Percentiles rank a stretch among this genome's conserved stretches.
phyloP scores from a whole-genome alignment of 2,797 vertebrate genomes.

The Cirrhinus molitorella region DNA sequence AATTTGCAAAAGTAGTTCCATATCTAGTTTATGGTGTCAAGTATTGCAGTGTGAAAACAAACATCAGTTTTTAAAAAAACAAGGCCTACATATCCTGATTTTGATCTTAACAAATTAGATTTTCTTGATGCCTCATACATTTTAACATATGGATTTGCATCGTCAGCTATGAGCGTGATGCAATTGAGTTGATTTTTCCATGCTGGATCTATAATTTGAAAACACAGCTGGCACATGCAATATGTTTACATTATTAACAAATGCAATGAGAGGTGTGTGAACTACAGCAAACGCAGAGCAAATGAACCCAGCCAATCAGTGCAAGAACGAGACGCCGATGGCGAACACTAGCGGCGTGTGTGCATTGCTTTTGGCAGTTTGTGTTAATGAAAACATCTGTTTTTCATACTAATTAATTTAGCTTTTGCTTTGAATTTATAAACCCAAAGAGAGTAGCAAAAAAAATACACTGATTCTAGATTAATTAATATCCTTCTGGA shows the following conservation, averaged over 20 bases:
- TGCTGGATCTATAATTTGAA: background rate
- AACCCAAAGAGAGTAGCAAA: constrained; percentile 11
- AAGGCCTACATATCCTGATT: background rate
- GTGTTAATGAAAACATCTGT: constrained; percentile 48
- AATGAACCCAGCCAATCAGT: constrained; percentile 23
- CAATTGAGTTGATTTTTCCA: background rate
- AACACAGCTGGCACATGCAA: background rate
- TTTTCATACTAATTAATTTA: constrained; percentile 68
- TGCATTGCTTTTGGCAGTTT: constrained; percentile 47
- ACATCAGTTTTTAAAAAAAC: background rate
- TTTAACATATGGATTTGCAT: background rate
- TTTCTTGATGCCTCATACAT: background rate
- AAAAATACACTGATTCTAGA: background rate
- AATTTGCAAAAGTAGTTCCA: background rate
- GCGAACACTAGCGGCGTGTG: constrained; percentile 36
- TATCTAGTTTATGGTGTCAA: background rate
- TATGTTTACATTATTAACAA: constrained; percentile 18
- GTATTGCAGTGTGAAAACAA: background rate
- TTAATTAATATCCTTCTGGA: background rate
- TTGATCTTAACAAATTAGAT: background rate
- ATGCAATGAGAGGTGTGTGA: background rate
- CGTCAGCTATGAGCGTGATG: background rate
- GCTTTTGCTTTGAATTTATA: constrained; percentile 29
- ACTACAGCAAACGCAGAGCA: constrained; percentile 6
- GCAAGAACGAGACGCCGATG: background rate